These are phyloP conservation scores for Catocala sponsa DNA, from an alignment of 2,888 invertebrate species.

Conservation along the genomic window DNA sequence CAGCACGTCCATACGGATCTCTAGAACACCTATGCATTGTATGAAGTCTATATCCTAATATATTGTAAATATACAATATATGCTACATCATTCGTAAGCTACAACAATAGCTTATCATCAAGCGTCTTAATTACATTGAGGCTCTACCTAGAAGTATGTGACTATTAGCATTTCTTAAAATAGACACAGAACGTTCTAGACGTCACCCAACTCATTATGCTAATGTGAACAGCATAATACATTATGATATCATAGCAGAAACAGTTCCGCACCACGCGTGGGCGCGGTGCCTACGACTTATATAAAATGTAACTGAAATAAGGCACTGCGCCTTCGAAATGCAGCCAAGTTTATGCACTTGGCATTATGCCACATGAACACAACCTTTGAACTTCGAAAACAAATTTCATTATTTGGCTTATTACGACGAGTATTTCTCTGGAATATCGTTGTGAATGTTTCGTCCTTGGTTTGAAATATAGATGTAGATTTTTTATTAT, in stretches of 20 bases:
- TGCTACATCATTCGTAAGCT: too few relatives aligned
- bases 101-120: too few relatives aligned
- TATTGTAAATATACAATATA: too few relatives aligned
- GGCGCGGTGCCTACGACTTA: too few relatives aligned
- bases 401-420: constrained; percentile 14
- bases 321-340: constrained; percentile 20
- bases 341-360: constrained; percentile 32
- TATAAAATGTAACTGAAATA: too few relatives aligned
- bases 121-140: too few relatives aligned
- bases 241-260: constrained; percentile 2
- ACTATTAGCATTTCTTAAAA: neutral
- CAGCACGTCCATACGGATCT: too few relatives aligned
- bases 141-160: too few relatives aligned
- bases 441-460: neutral
- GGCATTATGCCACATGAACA: constrained; percentile 39
- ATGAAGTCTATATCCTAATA: too few relatives aligned
- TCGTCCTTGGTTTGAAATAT: neutral
- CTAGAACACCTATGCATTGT: too few relatives aligned
- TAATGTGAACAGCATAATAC: neutral
- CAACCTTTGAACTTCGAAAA: constrained; percentile 30
- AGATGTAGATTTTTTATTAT: too few relatives aligned
- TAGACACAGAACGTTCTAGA: neutral
- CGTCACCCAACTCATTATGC: neutral
- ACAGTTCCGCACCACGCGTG: neutral
- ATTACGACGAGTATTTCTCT: neutral